Evolutionary conservation across 2,888 invertebrate species (phyloP).

Genomic region (Tenodera sinensis): DNA sequence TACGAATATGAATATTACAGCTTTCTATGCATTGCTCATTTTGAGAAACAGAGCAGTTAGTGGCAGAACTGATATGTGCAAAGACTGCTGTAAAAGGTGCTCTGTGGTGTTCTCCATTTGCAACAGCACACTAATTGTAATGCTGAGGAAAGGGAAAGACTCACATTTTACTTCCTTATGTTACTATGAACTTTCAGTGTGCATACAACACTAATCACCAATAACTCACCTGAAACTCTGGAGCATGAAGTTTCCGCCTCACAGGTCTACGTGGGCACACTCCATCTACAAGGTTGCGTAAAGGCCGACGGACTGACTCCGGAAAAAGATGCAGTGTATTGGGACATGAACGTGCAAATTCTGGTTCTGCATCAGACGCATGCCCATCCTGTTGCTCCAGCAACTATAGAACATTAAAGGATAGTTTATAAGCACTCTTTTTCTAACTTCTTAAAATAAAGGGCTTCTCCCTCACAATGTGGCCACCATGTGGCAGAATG

Average conservation of each 20-base stretch:
- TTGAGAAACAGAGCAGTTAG: too few species aligned
- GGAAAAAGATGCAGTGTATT: conserved; percentile 80
- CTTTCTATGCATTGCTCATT: too few species aligned
- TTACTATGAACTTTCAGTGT: too few species aligned
- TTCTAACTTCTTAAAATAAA: neutral
- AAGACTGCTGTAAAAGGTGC: too few species aligned
- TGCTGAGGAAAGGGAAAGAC: too few species aligned
- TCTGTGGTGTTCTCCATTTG: too few species aligned
- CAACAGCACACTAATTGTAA: too few species aligned
- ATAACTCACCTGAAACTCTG: conserved; percentile 59
- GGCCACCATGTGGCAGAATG: too few species aligned
- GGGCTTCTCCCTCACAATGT: too few species aligned
- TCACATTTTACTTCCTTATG: too few species aligned
- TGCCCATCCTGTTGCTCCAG: conserved; percentile 15
- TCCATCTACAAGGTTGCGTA: conserved; percentile 81
- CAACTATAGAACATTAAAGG: neutral
- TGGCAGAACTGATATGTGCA: too few species aligned
- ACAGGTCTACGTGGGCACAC: conserved; percentile 63
- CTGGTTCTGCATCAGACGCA: conserved; percentile 51
- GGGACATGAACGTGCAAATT: conserved; percentile 70
- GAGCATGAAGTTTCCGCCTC: conserved; percentile 57
- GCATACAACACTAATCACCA: neutral
- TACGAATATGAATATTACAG: too few species aligned
- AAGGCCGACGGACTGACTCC: conserved; percentile 76
- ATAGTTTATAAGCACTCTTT: neutral